phyloP scores from a whole-genome alignment of 2,888 invertebrate genomes.

The Merodon equestris region DNA sequence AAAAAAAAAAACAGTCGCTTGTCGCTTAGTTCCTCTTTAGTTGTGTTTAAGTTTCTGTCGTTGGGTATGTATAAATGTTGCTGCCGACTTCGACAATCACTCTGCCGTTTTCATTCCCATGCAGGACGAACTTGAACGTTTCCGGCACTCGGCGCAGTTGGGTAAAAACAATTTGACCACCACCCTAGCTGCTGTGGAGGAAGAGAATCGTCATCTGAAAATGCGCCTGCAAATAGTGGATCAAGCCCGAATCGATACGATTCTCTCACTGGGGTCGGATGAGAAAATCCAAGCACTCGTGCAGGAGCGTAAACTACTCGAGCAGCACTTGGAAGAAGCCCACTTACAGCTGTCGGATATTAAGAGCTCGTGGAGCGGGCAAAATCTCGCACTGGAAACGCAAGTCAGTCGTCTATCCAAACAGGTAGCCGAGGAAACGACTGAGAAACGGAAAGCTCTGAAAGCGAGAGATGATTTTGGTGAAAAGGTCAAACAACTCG shows the following conservation, averaged over 20 bases:
- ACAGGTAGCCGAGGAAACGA: slow-evolving; percentile 91
- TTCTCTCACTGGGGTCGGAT: slow-evolving; percentile 75
- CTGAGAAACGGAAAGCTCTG: slow-evolving; percentile 87
- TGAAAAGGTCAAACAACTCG: slow-evolving; percentile 81
- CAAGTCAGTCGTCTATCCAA: slow-evolving; percentile 91
- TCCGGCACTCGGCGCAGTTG: slow-evolving; percentile 86
- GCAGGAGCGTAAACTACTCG: slow-evolving; percentile 84
- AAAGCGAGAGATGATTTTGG: slow-evolving; percentile 84
- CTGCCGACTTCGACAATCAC: background rate
- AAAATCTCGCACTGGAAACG: slow-evolving; percentile 92
- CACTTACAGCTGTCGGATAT: slow-evolving; percentile 92
- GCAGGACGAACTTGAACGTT: slow-evolving; percentile 89
- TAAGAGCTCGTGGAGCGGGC: slow-evolving; percentile 94
- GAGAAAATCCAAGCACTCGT: slow-evolving; percentile 81
- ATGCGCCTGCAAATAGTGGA: slow-evolving; percentile 78
- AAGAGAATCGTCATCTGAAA: slow-evolving; percentile 85
- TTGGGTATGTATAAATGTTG: slow-evolving; percentile 46
- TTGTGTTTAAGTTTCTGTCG: slow-evolving; percentile 40
- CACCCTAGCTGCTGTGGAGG: slow-evolving; percentile 86
- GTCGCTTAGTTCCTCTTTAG: slow-evolving; percentile 32
- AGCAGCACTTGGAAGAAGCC: slow-evolving; percentile 89
- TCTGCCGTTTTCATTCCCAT: background rate
- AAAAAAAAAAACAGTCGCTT: slow-evolving; percentile 15
- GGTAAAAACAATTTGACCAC: slow-evolving; percentile 85
- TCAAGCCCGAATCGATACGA: slow-evolving; percentile 75